A percentile compares a stretch with the other conserved stretches of the same genome.
Conservation (phyloP, 2,888 invertebrate genomes). For the Saturnia japonica region DNA sequence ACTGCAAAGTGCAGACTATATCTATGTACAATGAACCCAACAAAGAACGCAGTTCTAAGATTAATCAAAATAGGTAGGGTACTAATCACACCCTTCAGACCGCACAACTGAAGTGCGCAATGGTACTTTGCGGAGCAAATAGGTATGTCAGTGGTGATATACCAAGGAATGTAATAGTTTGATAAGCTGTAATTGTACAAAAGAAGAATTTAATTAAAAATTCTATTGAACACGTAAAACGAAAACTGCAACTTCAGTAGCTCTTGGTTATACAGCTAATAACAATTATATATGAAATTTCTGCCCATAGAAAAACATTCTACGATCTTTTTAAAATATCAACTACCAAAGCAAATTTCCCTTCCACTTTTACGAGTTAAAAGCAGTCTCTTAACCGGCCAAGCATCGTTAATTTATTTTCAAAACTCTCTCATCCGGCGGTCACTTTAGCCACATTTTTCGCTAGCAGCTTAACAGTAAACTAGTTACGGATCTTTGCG, state of each 20-base stretch:
- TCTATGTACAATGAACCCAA: too few relatives aligned
- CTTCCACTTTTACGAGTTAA: not conserved
- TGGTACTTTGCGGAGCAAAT: too few relatives aligned
- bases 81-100: too few relatives aligned
- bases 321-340: not conserved
- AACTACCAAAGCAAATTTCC: not conserved
- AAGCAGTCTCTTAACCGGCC: not conserved
- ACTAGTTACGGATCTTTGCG: constrained; percentile 22
- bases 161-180: too few relatives aligned
- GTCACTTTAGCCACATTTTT: constrained; percentile 22
- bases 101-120: too few relatives aligned
- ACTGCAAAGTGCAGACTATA: too few relatives aligned
- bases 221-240: not conserved
- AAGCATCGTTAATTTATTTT: constrained; percentile 10
- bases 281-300: not conserved
- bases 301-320: not conserved
- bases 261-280: not conserved
- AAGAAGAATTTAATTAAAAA: not conserved
- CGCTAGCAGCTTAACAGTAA: constrained; percentile 20
- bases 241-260: not conserved
- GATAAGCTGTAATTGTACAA: not conserved
- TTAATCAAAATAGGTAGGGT: too few relatives aligned
- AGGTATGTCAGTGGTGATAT: too few relatives aligned
- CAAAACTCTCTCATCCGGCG: constrained; percentile 15
- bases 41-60: too few relatives aligned